phyloP scores from a whole-genome alignment of 2,113 vertebrate genomes.

The Gobiocypris rarus region DNA sequence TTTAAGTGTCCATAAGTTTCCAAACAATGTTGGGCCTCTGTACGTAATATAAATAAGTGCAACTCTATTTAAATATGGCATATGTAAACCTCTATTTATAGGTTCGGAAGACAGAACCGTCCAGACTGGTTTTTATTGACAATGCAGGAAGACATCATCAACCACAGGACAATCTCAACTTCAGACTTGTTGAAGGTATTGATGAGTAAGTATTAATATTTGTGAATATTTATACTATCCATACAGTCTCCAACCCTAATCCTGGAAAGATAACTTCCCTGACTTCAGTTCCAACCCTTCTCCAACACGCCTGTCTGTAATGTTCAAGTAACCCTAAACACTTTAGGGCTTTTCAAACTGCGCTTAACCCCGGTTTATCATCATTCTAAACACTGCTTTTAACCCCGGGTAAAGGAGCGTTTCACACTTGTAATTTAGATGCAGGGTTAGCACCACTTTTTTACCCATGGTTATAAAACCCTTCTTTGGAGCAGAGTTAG shows the following conservation, averaged over 20 bases:
- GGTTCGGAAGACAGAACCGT: constrained; percentile 82
- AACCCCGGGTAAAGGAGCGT: too few species aligned
- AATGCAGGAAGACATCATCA: constrained; percentile 85
- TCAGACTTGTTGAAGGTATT: constrained; percentile 88
- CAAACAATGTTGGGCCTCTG: not conserved
- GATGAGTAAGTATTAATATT: constrained; percentile 77
- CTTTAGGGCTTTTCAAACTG: too few species aligned
- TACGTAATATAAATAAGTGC: not conserved
- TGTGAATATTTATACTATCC: not conserved
- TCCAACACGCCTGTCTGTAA: too few species aligned
- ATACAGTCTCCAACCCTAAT: not conserved
- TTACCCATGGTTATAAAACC: too few species aligned
- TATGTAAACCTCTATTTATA: constrained; percentile 57
- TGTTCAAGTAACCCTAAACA: too few species aligned
- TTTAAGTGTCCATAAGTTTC: not conserved
- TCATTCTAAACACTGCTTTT: too few species aligned
- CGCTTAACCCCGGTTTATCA: too few species aligned
- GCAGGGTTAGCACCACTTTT: too few species aligned
- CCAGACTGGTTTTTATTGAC: constrained; percentile 90
- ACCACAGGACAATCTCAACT: constrained; percentile 85
- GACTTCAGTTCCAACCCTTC: not conserved
- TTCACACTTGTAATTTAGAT: too few species aligned
- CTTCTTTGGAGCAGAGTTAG: too few species aligned
- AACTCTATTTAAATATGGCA: too few species aligned
- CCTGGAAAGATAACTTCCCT: not conserved